These are phyloP conservation scores for Bostrychus sinensis DNA, from an alignment of 2,113 vertebrate genomes.

Conservation along the genomic window DNA sequence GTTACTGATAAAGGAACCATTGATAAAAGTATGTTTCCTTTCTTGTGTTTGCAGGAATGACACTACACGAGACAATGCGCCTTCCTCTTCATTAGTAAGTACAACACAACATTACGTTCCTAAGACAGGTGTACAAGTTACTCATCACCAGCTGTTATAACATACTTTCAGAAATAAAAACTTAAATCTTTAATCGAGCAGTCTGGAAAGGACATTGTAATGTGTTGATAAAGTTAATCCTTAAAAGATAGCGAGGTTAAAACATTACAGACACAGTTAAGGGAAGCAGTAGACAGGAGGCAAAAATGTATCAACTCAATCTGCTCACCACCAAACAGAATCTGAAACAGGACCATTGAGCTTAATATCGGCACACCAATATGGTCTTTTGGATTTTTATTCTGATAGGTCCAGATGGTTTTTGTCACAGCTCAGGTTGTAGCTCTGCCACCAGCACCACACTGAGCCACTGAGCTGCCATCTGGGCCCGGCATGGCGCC, in stretches of 20 bases:
- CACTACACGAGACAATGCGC: conserved; percentile 23
- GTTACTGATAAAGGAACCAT: background rate
- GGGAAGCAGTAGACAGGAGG: background rate
- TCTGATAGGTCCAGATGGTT: conserved; percentile 56
- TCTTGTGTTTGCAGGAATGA: conserved; percentile 42
- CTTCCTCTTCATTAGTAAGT: conserved; percentile 47
- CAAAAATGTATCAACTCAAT: background rate
- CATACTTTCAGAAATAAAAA: background rate
- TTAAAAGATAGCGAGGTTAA: background rate
- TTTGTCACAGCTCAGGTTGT: conserved; percentile 37
- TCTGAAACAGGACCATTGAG: conserved; percentile 17
- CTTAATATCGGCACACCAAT: conserved; percentile 19
- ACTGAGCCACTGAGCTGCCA: conserved; percentile 46
- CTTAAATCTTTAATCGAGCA: background rate
- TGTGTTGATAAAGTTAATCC: background rate
- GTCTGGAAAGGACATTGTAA: background rate
- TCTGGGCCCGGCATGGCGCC: conserved; percentile 50
- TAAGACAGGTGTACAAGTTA: background rate
- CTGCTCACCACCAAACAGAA: conserved; percentile 20
- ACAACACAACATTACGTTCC: background rate
- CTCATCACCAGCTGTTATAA: background rate
- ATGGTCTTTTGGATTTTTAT: conserved; percentile 14
- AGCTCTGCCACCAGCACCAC: conserved; percentile 25
- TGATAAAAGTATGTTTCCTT: background rate
- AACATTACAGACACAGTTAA: background rate